phyloP scores from a whole-genome alignment of 2,888 invertebrate species.

The Eucriotettix oculatus region DNA sequence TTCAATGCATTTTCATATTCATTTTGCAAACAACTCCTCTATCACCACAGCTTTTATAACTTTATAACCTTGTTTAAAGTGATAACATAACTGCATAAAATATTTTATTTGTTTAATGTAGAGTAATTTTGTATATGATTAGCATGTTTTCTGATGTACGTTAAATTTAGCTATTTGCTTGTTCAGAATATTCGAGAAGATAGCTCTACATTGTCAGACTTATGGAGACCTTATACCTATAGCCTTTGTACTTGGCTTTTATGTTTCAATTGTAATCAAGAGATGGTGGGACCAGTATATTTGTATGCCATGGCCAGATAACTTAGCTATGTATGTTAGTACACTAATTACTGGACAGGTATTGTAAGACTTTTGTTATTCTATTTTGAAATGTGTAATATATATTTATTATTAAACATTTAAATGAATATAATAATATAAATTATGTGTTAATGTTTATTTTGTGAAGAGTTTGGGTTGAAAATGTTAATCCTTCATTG shows the following conservation, averaged over 20 bases:
- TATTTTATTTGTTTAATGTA: too few relatives aligned
- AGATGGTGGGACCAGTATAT: conserved; percentile 29
- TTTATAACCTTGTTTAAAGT: too few relatives aligned
- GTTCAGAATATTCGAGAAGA: conserved; percentile 16
- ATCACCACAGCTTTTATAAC: too few relatives aligned
- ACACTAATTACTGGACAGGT: conserved; percentile 21
- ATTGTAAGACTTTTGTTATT: neutral
- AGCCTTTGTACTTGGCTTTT: conserved; percentile 31
- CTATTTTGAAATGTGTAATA: neutral
- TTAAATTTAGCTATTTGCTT: too few relatives aligned
- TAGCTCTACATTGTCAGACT: conserved; percentile 16
- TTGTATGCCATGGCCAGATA: conserved; percentile 27
- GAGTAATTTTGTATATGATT: too few relatives aligned
- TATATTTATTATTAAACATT: neutral
- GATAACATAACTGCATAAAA: too few relatives aligned
- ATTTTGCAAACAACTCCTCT: too few relatives aligned
- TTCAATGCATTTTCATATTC: too few relatives aligned
- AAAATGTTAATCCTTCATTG: neutral
- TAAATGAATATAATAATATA: neutral
- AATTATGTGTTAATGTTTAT: neutral
- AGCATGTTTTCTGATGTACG: too few relatives aligned
- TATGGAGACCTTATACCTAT: conserved; percentile 25
- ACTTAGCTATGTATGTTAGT: conserved; percentile 21
- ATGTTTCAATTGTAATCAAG: conserved; percentile 25
- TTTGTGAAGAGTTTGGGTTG: neutral